Conservation (phyloP, 2,888 invertebrate species). For the Zootermopsis nevadensis region DNA sequence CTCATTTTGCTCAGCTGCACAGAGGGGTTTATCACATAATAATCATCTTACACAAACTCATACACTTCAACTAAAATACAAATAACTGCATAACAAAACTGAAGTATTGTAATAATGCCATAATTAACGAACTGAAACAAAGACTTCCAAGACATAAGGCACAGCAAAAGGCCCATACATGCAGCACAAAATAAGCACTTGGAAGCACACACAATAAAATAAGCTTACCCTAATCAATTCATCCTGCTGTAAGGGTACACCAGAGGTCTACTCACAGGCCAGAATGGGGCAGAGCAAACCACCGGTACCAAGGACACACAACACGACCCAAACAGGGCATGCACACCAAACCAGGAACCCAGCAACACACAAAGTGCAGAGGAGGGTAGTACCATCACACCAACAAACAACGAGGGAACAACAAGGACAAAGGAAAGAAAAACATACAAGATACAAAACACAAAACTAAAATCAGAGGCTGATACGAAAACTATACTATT, state of each 20-base stretch:
- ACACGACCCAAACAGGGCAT: neutral
- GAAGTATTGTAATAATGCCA: too few relatives aligned
- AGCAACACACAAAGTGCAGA: slow-evolving; percentile 30
- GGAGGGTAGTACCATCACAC: slow-evolving; percentile 40
- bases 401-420: neutral
- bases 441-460: neutral
- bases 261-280: slow-evolving; percentile 24
- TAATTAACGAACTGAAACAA: neutral
- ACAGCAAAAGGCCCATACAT: neutral
- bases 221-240: slow-evolving; percentile 57
- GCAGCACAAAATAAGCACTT: neutral
- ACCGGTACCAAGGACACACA: slow-evolving; percentile 20
- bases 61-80: too few relatives aligned
- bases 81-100: too few relatives aligned
- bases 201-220: neutral
- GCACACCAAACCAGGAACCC: slow-evolving; percentile 33
- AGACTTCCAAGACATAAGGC: neutral
- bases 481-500: neutral
- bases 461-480: neutral
- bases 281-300: slow-evolving; percentile 15
- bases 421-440: neutral
- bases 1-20: too few relatives aligned
- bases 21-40: too few relatives aligned
- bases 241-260: slow-evolving; percentile 53
- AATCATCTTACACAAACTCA: too few relatives aligned